These are phyloP conservation scores for Mastomys natalensis DNA, from an alignment of 2,113 vertebrate species.

Conservation along the genomic window DNA sequence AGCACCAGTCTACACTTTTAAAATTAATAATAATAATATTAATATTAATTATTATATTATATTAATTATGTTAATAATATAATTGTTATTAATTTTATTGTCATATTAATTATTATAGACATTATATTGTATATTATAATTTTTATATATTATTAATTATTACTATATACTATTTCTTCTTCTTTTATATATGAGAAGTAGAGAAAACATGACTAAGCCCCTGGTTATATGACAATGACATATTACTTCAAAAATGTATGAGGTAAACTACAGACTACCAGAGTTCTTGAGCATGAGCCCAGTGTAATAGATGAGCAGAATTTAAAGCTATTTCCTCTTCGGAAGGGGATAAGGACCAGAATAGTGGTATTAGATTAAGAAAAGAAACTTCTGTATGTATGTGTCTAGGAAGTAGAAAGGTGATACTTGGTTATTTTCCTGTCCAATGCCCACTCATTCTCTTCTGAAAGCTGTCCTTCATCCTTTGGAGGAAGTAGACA, in stretches of 20 bases:
- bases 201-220: not conserved
- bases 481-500: not conserved
- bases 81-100: too few relatives aligned
- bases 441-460: not conserved
- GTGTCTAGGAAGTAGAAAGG: not conserved
- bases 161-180: too few relatives aligned
- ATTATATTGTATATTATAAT: too few relatives aligned
- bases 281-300: not conserved
- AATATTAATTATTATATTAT: too few relatives aligned
- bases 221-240: not conserved
- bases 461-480: not conserved
- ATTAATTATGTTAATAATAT: too few relatives aligned
- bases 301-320: not conserved
- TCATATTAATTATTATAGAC: too few relatives aligned
- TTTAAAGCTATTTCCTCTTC: not conserved
- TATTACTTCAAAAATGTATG: not conserved
- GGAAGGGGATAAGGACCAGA: not conserved
- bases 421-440: not conserved
- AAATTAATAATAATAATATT: conserved; percentile 4
- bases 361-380: not conserved
- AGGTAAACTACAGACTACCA: not conserved
- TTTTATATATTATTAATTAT: too few relatives aligned
- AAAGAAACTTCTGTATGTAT: not conserved
- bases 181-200: not conserved
- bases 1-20: not conserved